Conservation (phyloP, 2,113 vertebrate genomes). For the Corvus moneduloides region DNA sequence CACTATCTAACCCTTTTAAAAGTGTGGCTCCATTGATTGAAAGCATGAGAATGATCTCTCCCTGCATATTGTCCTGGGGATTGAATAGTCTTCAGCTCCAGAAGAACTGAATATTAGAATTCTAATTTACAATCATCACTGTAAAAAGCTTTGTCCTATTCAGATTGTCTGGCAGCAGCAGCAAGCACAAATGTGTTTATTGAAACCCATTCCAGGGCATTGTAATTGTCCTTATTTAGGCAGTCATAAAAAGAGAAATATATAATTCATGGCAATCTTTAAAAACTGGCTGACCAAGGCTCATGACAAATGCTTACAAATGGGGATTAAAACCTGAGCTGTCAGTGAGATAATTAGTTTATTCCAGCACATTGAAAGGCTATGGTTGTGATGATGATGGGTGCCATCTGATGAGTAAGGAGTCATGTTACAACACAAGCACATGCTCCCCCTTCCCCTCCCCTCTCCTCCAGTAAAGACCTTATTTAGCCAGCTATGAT, state of each 20-base stretch:
- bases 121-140: conserved; percentile 27
- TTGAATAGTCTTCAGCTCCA: not conserved
- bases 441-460: not conserved
- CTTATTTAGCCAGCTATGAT: conserved; percentile 46
- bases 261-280: conserved; percentile 42
- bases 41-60: not conserved
- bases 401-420: conserved; percentile 58
- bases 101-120: conserved; percentile 6
- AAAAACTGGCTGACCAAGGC: conserved; percentile 45
- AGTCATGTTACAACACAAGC: conserved; percentile 39
- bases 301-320: conserved; percentile 56
- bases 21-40: not conserved
- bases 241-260: conserved; percentile 50
- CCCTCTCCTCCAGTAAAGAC: not conserved
- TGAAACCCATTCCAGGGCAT: conserved; percentile 21
- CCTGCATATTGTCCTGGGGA: not conserved
- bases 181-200: conserved; percentile 36
- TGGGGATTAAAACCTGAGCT: conserved; percentile 52
- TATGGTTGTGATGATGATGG: conserved; percentile 44
- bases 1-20: not conserved
- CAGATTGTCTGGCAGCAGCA: conserved; percentile 27
- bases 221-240: conserved; percentile 58
- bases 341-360: conserved; percentile 62
- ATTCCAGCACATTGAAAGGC: conserved; percentile 41
- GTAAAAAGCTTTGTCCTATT: conserved; percentile 41